Base-by-base conservation (phyloP, 2,113 vertebrate species). In the Xenopus laevis region DNA sequence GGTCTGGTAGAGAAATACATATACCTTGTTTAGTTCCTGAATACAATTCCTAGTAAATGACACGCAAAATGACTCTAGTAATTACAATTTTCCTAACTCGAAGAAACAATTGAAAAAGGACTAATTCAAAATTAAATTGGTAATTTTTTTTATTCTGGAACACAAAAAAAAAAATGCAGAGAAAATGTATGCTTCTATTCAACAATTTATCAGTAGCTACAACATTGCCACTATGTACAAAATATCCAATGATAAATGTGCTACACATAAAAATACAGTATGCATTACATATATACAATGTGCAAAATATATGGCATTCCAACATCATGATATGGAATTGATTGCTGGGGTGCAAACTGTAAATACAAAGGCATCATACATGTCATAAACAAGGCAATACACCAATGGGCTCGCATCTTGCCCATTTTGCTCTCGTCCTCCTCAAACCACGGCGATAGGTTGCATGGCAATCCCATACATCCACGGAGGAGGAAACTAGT, bases 201-300 rank as follows among this genome's bases (percentile, higher is more conserved):
- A 94, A 95, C 91, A 91, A 91, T 90, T 91, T 87, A 90, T 92
- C 85, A 86, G 89, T 87, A 89, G 87, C 90, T 92, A 88, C 87
- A 82, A 88, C 89, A 89, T 84, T 88, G 92, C 89, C 89, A 92
- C 89, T 97, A 97, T 98, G 93, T 98, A 98, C 92, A 93, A 91
- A 95, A 91, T 84, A 87, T 86, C 89, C 89, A 87, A 88, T 83
- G 88, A 93, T 87, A 92, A 88, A 91, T 87, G 90, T 88, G 90
- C 88, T 92, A 93, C 90, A 96, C 92, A 94, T 95, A 96, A 93
- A 98, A 92, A 92, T 90, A 98, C 96, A 95, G 94, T 96, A 95
- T 93, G 95, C 94, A 86, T 93, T 89, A 93, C 93, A 91, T 98
- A 92, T 96, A 94, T 98, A 97, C 93, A 95, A 92, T 97, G 96